Evolutionary conservation across 2,113 vertebrate genomes (phyloP).

Genomic region (Cacatua alba): DNA sequence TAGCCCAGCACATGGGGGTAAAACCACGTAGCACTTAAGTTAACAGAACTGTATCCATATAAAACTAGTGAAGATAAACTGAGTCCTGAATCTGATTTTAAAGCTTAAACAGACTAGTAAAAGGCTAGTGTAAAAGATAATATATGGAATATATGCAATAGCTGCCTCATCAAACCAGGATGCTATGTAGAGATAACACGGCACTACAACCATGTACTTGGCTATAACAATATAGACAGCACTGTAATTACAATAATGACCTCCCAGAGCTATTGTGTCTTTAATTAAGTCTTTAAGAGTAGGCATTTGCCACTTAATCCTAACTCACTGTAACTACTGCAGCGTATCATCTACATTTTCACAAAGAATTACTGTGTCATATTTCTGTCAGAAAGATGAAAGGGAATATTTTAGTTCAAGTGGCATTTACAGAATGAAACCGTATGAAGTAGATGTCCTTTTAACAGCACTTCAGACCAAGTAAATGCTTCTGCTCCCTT

Average conservation of each 20-base stretch:
- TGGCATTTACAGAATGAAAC: constrained; percentile 74
- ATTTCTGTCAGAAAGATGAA: constrained; percentile 81
- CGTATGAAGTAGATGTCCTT: constrained; percentile 54
- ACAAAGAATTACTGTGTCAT: constrained; percentile 79
- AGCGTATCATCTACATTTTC: constrained; percentile 77
- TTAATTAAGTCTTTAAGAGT: constrained; percentile 81
- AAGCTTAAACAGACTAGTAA: background rate
- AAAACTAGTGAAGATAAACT: background rate
- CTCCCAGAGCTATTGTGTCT: constrained; percentile 80
- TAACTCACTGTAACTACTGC: constrained; percentile 73
- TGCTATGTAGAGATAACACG: constrained; percentile 29
- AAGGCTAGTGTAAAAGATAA: background rate
- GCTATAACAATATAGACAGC: constrained; percentile 71
- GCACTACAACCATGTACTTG: constrained; percentile 54
- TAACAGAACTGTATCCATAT: background rate
- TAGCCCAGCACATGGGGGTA: background rate
- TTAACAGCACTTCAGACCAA: constrained; percentile 68
- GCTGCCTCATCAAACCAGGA: constrained; percentile 50
- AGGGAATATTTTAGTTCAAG: constrained; percentile 79
- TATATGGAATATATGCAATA: background rate
- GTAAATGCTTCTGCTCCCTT: constrained; percentile 35
- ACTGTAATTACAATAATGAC: constrained; percentile 78
- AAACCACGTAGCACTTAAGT: background rate
- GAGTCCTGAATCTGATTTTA: background rate
- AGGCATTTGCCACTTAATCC: constrained; percentile 81